These are phyloP conservation scores for Blastobasis lacticolella DNA, from an alignment of 2,888 invertebrate species.

Conservation along the genomic window DNA sequence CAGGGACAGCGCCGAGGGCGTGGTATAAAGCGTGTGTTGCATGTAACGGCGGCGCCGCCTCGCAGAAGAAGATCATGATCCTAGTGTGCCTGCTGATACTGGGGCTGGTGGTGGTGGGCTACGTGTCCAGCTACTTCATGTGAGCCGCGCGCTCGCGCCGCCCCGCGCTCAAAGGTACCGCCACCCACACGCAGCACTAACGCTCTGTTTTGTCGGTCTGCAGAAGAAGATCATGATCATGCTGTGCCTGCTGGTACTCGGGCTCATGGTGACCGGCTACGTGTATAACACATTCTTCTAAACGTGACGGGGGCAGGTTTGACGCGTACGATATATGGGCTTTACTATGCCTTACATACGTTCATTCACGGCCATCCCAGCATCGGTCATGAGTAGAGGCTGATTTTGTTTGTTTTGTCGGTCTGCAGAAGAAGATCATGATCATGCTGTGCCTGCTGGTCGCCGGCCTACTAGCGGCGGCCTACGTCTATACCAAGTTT, in stretches of 20 bases:
- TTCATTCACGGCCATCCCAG: too few species aligned
- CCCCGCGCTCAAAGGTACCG: conserved; percentile 64
- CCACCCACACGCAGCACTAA: conserved; percentile 5
- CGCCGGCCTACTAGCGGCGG: conserved; percentile 80
- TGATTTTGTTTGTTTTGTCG: conserved; percentile 69
- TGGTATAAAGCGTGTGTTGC: conserved; percentile 65
- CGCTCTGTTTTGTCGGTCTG: conserved; percentile 65
- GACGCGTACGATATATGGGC: too few species aligned
- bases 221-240: conserved; percentile 97
- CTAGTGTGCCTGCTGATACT: conserved; percentile 90
- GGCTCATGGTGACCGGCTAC: conserved; percentile 77
- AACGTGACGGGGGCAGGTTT: conserved; percentile 66
- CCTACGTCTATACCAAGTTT: conserved; percentile 72
- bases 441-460: conserved; percentile 91
- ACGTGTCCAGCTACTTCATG: conserved; percentile 76
- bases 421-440: conserved; percentile 94
- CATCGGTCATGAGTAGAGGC: too few species aligned
- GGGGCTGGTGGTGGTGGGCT: conserved; percentile 84
- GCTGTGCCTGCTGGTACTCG: conserved; percentile 88
- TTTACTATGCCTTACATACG: too few species aligned
- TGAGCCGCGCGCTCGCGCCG: conserved; percentile 47
- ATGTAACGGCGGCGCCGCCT: conserved; percentile 49
- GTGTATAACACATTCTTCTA: conserved; percentile 71
- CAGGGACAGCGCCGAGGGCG: conserved; percentile 23
- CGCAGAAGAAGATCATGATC: conserved; percentile 94